Base-by-base conservation (phyloP, 2,888 invertebrate genomes). In the Callinectes sapidus region DNA sequence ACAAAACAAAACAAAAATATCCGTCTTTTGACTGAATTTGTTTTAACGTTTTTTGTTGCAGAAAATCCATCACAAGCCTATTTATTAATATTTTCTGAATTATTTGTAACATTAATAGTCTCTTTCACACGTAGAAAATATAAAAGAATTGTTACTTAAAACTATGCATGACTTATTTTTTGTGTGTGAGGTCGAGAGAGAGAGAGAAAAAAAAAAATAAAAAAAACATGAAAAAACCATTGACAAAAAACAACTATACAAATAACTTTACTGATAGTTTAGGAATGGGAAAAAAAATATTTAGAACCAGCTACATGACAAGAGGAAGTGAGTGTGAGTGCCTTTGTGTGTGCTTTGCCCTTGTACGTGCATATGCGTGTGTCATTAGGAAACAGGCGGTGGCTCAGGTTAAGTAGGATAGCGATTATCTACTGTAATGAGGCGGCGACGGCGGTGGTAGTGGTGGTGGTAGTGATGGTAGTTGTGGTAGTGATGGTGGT, bases 401-500 rank as follows among this genome's bases (percentile, higher is more conserved):
- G 71, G n/a, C 18, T 61, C 18, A 61, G 23, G 18, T 61, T 1
- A 2, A 18, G 61, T 18, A 18, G 5, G 28, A 23, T 61, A 23
- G 61, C 2, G 18, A 0, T 48, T 48, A 48, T 48, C 48, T 48
- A 48, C 48, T 6, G 14, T 61, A 23, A 23, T 61, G 71, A n/a
- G n/a, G 71, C 6, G 71, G 28, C 6, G 71, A 28, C 6, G 28
- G 71, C 28, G 71, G 71, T 71, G 71, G 71, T 28, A 18, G 71
- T 71, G 71, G 71, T 71, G 71, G 71, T 71, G 71, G 71, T 71
- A n/a, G 23, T 66, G 66, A n/a, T 66, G 66, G 66, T 66, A 18
- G 66, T 66, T 23, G 66, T 66, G 71, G 28, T 28, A 23, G 8
- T 71, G 28, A 28, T 71, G 71, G n/a, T 71, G 66, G n/a, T 66